Evolutionary conservation across 2,888 invertebrate genomes (phyloP), one percentile per base, ranked within the genome.

Genomic region (Latrodectus elegans): DNA sequence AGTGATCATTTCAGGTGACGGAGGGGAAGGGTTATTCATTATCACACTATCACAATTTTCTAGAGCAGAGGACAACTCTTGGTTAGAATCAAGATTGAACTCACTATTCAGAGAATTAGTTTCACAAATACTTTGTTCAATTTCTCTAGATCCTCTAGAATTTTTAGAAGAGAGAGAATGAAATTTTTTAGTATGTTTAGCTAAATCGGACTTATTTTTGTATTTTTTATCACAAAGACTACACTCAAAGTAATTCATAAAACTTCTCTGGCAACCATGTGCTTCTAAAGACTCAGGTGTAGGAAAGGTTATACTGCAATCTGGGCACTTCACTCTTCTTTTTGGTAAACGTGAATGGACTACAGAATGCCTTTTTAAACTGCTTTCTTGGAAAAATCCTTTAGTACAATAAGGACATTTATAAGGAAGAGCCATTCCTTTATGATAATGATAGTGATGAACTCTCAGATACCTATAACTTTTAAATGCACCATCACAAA

Each of bases 401-500:
- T 81, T 86, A 8, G 52, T 26, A 67, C 86, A 86, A 67, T 76
- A 38, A 65, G 9, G 10, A 65, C 86, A 86, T 22, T 14, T 38
- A 55, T 51, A 76, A 67, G 86, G 86, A n/a, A 65, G 12, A 71
- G 53, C 77, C 53, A 72, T 65, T 3, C 72, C 77, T 17, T 12
- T 53, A 38, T 84, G 84, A 49, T 52, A 73, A n/a, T 67, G 22
- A 53, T 72, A 55, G 72, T 84, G 77, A 72, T 84, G 84, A 70
- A 84, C 72, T 78, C 84, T 72, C 14, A 84, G 17, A 72, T 78
- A 72, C 51, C 55, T 77, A 15, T 38, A 65, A 84, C 84, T 77
- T 65, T 84, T 84, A 77, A 84, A 84, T n/a, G 84, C 65, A 52
- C 10, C 65, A 38, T 84, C 72, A 52, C 84, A 84, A 14, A 84